phyloP scores from a whole-genome alignment of 1,140 invertebrate genomes.

The Muscidifurax raptorellus region DNA sequence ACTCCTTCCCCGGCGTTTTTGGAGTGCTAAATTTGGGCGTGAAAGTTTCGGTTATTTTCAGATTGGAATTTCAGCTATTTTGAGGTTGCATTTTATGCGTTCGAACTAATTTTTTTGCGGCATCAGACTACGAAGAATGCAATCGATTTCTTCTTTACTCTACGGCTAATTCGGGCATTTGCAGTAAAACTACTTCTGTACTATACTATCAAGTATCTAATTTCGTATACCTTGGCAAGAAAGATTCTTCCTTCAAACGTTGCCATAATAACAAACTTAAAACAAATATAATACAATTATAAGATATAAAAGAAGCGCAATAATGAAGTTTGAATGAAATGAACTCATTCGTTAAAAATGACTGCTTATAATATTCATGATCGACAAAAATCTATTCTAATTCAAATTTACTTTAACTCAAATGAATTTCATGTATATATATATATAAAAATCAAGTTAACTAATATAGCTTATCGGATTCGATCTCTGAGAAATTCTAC shows the following conservation, averaged over 20 bases:
- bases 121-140: constrained; percentile 4
- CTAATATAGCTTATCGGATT: no score
- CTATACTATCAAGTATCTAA: neutral
- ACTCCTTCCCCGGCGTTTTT: constrained; percentile 72
- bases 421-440: no score
- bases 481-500: no score
- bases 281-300: no score
- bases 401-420: no score
- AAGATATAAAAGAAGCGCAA: neutral
- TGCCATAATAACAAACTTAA: neutral
- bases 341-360: no score
- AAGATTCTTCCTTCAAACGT: neutral
- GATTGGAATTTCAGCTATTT: constrained; percentile 31
- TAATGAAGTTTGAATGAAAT: no score
- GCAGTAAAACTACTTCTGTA: neutral
- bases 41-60: constrained; percentile 36
- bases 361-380: no score
- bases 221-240: neutral
- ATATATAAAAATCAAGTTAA: no score
- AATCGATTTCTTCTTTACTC: neutral
- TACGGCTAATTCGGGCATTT: neutral
- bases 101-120: constrained; percentile 27
- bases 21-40: constrained; percentile 64
- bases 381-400: no score
- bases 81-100: neutral